Conservation (phyloP, 1,140 invertebrate genomes). For the Brevipalpus yothersi region DNA sequence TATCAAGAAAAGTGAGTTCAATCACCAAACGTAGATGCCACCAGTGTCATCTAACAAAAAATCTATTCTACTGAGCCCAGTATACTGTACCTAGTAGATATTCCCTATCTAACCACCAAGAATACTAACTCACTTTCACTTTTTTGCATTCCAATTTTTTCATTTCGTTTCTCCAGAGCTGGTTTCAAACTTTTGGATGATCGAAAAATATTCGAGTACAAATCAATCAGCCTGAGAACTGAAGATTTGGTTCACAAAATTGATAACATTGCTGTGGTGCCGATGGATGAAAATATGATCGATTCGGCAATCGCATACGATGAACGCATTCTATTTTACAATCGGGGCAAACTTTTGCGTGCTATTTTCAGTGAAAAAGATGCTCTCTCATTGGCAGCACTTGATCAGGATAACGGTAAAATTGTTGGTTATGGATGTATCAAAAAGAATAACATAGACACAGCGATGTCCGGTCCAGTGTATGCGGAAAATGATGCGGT, state of each 20-base stretch:
- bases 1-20: slow-evolving; percentile 9
- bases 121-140: no score
- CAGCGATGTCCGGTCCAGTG: slow-evolving; percentile 12
- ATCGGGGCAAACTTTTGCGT: slow-evolving; percentile 5
- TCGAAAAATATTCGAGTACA: slow-evolving; percentile 2
- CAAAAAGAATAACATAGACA: slow-evolving; percentile 8
- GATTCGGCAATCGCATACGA: slow-evolving; percentile 9
- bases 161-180: background rate
- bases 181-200: slow-evolving; percentile 11
- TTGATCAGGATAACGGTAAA: slow-evolving; percentile 1
- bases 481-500: slow-evolving; percentile 13
- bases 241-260: slow-evolving; percentile 5
- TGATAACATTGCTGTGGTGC: background rate
- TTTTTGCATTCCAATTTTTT: background rate
- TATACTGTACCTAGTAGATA: no score
- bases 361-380: slow-evolving; percentile 8
- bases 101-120: no score
- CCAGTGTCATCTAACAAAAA: no score
- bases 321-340: slow-evolving; percentile 3
- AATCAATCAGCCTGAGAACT: background rate
- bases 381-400: slow-evolving; percentile 8
- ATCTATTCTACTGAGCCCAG: no score
- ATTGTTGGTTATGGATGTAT: slow-evolving; percentile 13
- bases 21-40: no score
- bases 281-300: slow-evolving; percentile 1